Conservation (phyloP, 1,140 invertebrate species). For the Drosophila tristis region DNA sequence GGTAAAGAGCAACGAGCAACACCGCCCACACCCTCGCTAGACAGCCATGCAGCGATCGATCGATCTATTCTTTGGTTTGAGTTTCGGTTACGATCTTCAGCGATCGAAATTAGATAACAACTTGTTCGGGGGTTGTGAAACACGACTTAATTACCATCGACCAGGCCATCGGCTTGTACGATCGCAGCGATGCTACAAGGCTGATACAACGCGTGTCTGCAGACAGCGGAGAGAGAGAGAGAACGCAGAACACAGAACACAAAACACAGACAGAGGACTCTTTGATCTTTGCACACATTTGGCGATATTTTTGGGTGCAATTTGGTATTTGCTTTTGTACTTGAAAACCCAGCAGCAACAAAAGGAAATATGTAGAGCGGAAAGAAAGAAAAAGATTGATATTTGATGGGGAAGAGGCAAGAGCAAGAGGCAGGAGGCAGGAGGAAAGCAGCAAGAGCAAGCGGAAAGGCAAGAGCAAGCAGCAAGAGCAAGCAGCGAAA, state of each 20-base stretch:
- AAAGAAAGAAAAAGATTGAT: constrained; percentile 18
- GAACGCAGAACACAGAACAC: no score
- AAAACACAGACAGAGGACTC: not conserved
- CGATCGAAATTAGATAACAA: constrained; percentile 69
- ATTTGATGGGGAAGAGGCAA: not conserved
- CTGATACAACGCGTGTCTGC: constrained; percentile 3
- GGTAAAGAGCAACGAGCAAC: no score
- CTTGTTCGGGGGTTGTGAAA: constrained; percentile 75
- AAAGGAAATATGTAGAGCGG: not conserved
- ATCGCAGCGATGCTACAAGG: constrained; percentile 13
- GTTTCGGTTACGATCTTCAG: constrained; percentile 19
- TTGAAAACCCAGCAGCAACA: not conserved
- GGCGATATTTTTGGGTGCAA: constrained; percentile 46
- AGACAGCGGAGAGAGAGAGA: no score
- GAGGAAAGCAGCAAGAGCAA: no score
- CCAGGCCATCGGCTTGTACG: not conserved
- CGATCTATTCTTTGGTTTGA: constrained; percentile 33
- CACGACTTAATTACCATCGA: constrained; percentile 77
- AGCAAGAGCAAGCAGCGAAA: constrained; percentile 3
- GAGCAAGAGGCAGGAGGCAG: not conserved
- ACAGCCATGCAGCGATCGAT: constrained; percentile 6
- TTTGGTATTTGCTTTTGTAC: constrained; percentile 15
- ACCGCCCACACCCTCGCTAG: constrained; percentile 31
- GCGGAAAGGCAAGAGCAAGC: not conserved
- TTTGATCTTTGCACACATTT: constrained; percentile 45